Evolutionary conservation across 1,140 invertebrate species (phyloP), one percentile per base, ranked within the genome.

Genomic region (Archivesica marissinica): DNA sequence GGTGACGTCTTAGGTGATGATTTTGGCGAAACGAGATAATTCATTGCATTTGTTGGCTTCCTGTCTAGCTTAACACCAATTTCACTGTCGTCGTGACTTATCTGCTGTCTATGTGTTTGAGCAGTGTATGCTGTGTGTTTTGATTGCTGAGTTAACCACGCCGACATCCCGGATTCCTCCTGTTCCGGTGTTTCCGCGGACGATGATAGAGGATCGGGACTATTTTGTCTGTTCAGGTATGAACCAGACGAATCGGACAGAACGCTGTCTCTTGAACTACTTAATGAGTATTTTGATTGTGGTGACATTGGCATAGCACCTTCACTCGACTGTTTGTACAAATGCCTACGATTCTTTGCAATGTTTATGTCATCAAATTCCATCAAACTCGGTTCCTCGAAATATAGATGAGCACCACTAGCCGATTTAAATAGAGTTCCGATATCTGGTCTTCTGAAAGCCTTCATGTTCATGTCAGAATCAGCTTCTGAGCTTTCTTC

Each of bases 351-450:
- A 44, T 28, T 68, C 15, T 56, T 47, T 17, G n/a, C 30, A 28
- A 39, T 64, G 20, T 64, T 52, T 39, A 85, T 35, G 52, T 72
- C 47, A 38, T 81, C 66, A 70, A 81, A 81, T 15, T 81, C 61
- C 20, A n/a, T 35, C 25, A 61, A 23, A 50, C 28, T 66, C 25
- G 50, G 87, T 39, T 91, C 86, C 44, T 91, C 87, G 38, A 91
- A 85, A 78, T 87, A 91, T 47, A 92, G 86, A 76, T 92, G 89
- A 85, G 89, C 84, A 78, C 92, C 92, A 87, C 90, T 91, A 56
- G 88, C 81, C 61, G 91, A 90, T 80, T 91, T 91, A 9, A 87
- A 54, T 68, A 93, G 54, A 54, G 87, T 82, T 44, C 87, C 82
- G 47, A 86, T 56, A 56, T 88, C 59, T 54, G 47, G 56, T 66